These are phyloP conservation scores for Hesperophylax magnus DNA, from an alignment of 1,140 invertebrate genomes.

Conservation along the genomic window DNA sequence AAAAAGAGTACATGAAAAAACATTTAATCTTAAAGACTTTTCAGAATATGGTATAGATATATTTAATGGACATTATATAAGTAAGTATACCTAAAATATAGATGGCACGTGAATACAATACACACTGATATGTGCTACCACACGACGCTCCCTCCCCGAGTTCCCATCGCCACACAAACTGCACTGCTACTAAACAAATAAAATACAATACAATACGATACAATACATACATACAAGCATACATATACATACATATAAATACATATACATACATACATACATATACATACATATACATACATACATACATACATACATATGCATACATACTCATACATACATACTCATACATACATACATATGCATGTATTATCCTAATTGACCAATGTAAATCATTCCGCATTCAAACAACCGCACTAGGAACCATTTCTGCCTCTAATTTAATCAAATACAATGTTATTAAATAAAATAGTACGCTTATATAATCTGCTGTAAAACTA, in stretches of 20 bases:
- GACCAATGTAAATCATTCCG: conserved; percentile 69
- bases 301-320: too few species aligned
- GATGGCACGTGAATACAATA: conserved; percentile 71
- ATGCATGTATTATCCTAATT: conserved; percentile 69
- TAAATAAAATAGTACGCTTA: conserved; percentile 58
- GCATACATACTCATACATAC: too few species aligned
- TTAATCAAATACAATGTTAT: conserved; percentile 66
- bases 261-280: too few species aligned
- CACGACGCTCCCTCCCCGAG: neutral
- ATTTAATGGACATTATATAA: conserved; percentile 69
- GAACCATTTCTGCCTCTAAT: conserved; percentile 72
- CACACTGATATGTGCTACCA: conserved; percentile 55
- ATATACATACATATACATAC: too few species aligned
- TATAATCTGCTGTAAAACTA: conserved; percentile 64
- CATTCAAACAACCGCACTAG: conserved; percentile 64
- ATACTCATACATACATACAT: too few species aligned
- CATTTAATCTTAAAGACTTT: conserved; percentile 72
- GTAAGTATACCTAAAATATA: conserved; percentile 68
- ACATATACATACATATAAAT: too few species aligned
- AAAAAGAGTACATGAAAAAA: conserved; percentile 72
- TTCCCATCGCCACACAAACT: conserved; percentile 32
- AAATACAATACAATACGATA: too few species aligned
- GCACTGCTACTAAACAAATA: conserved; percentile 28
- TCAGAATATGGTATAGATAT: conserved; percentile 73
- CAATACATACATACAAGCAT: conserved; percentile 18